Evolutionary conservation across 2,113 vertebrate genomes (phyloP), one percentile per base, ranked within the genome.

Genomic region (Sebastes schlegelii): DNA sequence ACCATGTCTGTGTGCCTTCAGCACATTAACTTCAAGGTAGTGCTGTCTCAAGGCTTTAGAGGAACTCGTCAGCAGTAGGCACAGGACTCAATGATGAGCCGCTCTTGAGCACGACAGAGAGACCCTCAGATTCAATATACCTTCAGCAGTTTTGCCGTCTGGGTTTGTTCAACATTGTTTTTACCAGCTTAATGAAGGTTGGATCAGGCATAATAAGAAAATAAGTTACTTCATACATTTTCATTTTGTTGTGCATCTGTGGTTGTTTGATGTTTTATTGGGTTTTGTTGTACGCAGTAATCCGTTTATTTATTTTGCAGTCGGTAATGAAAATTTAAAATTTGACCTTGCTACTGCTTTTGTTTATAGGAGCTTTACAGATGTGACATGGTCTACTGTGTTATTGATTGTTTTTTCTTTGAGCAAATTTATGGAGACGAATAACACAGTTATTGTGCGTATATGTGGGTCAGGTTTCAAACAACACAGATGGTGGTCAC

Each of bases 11-110:
- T 82, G 66, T 55, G 83, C 71, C 81, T 88, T 90, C 82, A 88
- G 84, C 87, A 84, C 83, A 90, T 91, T 87, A 91, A 88, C 90
- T 86, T 92, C 84, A 92, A 91, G 87, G 92, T 82, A 86, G 75
- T 48, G 77, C 76, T 66, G 80, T 89, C 84, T 91, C 84, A 90
- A 86, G 79, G 85, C 78, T 89, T 86, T 69, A 82, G 85, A 86
- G 21, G 85, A 89, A 86, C 46, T 82, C 58, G 72, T 83, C 48
- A 60, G 72, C 82, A 83, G 34, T 80, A 14, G 69, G 81, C 73
- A 63, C 46, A 84, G 46, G 84, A 87, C 89, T 93, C 91, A 84
- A 86, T 91, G 89, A 91, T 77, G 79, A 82, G 80, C 88, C 84
- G 76, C 74, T 80, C 82, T 86, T 90, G 93, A 91, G 92, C 10